Evolutionary conservation across 2,113 vertebrate species (phyloP).

Genomic region (Formicarius rufipectus): DNA sequence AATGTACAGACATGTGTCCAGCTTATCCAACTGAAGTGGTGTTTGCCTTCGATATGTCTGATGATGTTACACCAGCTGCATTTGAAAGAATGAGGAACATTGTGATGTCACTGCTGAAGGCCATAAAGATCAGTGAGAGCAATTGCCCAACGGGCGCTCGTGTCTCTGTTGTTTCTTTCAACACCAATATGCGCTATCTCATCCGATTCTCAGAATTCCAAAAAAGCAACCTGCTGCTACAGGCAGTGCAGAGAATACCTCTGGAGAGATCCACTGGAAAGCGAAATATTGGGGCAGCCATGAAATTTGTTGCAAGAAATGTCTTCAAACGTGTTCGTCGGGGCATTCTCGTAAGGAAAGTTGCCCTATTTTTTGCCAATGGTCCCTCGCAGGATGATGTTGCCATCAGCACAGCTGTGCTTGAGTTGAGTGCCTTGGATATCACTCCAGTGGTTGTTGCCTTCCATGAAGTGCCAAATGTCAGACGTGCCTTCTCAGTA

Average conservation of each 20-base stretch:
- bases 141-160: slow-evolving; percentile 84
- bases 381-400: slow-evolving; percentile 60
- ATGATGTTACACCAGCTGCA: slow-evolving; percentile 63
- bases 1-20: slow-evolving; percentile 74
- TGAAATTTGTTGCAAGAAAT: slow-evolving; percentile 85
- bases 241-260: slow-evolving; percentile 72
- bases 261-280: slow-evolving; percentile 69
- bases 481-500: slow-evolving; percentile 77
- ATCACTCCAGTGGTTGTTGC: slow-evolving; percentile 77
- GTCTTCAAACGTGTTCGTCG: slow-evolving; percentile 81
- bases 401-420: slow-evolving; percentile 73
- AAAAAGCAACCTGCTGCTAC: slow-evolving; percentile 65
- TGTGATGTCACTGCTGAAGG: slow-evolving; percentile 74
- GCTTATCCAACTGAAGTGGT: slow-evolving; percentile 85
- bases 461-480: slow-evolving; percentile 67
- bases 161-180: slow-evolving; percentile 82
- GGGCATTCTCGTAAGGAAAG: slow-evolving; percentile 80
- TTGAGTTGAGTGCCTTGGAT: slow-evolving; percentile 80
- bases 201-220: slow-evolving; percentile 84
- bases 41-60: slow-evolving; percentile 86
- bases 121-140: slow-evolving; percentile 77
- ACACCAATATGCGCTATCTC: slow-evolving; percentile 71
- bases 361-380: slow-evolving; percentile 80
- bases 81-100: slow-evolving; percentile 82
- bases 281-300: slow-evolving; percentile 78